phyloP scores from a whole-genome alignment of 2,113 vertebrate genomes.

The Xiphophorus hellerii region DNA sequence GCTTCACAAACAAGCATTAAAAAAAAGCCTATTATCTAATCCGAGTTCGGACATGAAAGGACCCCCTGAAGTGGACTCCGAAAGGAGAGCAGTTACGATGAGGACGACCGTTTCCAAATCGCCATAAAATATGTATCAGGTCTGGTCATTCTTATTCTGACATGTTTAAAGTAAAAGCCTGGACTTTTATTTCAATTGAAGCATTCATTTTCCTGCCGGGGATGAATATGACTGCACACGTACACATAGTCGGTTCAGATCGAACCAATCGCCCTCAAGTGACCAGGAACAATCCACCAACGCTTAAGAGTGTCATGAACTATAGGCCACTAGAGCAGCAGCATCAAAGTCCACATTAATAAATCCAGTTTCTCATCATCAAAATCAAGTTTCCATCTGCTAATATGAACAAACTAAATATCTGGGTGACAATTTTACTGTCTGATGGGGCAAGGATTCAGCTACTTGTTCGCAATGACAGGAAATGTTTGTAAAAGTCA shows the following conservation, averaged over 20 bases:
- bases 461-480: neutral
- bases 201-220: neutral
- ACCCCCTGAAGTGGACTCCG: slow-evolving; percentile 17
- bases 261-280: too few relatives aligned
- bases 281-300: too few relatives aligned
- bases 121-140: neutral
- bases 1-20: slow-evolving; percentile 38
- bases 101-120: neutral
- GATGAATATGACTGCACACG: too few relatives aligned
- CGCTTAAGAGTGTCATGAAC: too few relatives aligned
- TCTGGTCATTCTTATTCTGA: too few relatives aligned
- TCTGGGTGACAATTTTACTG: neutral
- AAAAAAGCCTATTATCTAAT: slow-evolving; percentile 57
- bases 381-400: neutral
- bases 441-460: neutral
- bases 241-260: too few relatives aligned
- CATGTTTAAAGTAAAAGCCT: too few relatives aligned
- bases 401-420: neutral
- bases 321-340: too few relatives aligned
- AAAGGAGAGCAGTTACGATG: neutral
- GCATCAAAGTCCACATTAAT: too few relatives aligned
- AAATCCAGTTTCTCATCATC: too few relatives aligned
- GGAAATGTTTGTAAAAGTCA: neutral
- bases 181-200: neutral
- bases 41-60: slow-evolving; percentile 33